Evolutionary conservation across 2,113 vertebrate species (phyloP), one percentile per base, ranked within the genome.

Genomic region (Chloebia gouldiae): DNA sequence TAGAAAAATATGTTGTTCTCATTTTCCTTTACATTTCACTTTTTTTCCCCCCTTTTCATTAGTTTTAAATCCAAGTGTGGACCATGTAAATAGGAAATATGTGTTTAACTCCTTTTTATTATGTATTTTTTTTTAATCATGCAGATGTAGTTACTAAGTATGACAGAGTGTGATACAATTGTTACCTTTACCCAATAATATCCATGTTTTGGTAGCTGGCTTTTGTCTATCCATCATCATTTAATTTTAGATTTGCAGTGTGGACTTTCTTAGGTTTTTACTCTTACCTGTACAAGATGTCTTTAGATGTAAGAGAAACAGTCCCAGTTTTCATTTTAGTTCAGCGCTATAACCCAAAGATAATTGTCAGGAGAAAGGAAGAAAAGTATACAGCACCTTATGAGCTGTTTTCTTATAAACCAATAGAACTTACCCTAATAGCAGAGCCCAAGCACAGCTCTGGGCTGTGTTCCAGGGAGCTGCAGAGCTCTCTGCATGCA

Each of bases 1-100:
- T 2, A 15, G 15, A 87, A 71, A 64, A 60, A n/a, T 3, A 10
- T 1, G 3, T 81, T 1, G 0, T 64, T 64, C 24, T 89, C 5
- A 17, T 87, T 89, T 86, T 85, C 11, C 16, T 71, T 76, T 85
- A 37, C 0, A 1, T 76, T 87, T 75, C 21, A 47, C 7, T 79
- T 81, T 81, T 88, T 92, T 76, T 44, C 70, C 60, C 73, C 61
- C 8, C 22, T 81, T 84, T 66, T 39, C 19, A 75, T 13, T 7
- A 60, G 13, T 84, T 91, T 85, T 68, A 42, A 60, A 63, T 59
- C 40, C 57, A 71, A 56, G 24, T 66, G 40, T 16, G 14, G 15
- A 10, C 15, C 4, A 7, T 30, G 22, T 39, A 35, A 53, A 18
- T n/a, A 83, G 21, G n/a, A 91, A 88, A 86, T 44, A 1, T 11